Evolutionary conservation across 2,797 vertebrate genomes (phyloP).

Genomic region (Anguilla anguilla): DNA sequence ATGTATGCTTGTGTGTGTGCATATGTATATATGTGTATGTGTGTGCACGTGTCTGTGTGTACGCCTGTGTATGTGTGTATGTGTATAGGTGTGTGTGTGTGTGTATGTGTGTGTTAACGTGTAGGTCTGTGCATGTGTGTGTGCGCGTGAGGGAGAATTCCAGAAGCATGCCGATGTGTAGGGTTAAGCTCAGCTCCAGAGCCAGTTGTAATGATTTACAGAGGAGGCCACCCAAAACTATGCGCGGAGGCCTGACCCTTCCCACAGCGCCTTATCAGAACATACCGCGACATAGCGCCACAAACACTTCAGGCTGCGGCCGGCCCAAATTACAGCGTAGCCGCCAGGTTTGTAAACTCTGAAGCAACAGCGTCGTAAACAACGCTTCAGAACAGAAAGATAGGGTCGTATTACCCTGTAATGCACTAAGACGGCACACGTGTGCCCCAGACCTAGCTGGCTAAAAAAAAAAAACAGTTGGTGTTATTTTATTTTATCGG

Average conservation of each 20-base stretch:
- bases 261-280: not conserved
- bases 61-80: slow-evolving; percentile 4
- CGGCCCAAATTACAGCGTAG: not conserved
- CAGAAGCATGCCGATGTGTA: not conserved
- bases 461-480: not conserved
- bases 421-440: not conserved
- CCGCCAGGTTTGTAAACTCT: not conserved
- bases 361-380: not conserved
- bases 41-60: not conserved
- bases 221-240: slow-evolving; percentile 5
- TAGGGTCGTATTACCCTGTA: not conserved
- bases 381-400: not conserved
- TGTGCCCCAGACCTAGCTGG: not conserved
- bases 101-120: not conserved
- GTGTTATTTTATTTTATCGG: not conserved
- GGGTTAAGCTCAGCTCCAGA: not conserved
- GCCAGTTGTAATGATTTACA: slow-evolving; percentile 34
- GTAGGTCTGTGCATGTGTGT: not conserved
- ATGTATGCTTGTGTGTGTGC: not conserved
- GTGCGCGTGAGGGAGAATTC: slow-evolving; percentile 38
- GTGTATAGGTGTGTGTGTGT: not conserved
- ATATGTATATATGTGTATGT: not conserved
- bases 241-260: not conserved
- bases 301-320: not conserved
- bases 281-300: not conserved